Base-by-base conservation (phyloP, 2,888 invertebrate genomes). In the Dynastes hyllus region DNA sequence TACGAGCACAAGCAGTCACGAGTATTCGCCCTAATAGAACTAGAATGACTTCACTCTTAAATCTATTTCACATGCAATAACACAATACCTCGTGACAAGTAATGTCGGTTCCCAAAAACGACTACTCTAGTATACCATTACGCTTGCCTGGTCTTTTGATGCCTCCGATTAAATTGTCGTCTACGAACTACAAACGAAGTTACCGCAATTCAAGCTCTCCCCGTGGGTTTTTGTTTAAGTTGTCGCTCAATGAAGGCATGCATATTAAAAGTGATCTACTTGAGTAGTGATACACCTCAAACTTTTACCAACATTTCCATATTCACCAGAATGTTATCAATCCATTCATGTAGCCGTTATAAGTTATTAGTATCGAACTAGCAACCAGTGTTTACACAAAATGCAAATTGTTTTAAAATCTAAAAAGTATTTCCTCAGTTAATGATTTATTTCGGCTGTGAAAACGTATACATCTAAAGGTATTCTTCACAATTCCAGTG, bases 71-170 rank as follows among this genome's bases (percentile, higher is more conserved):
- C 66, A 22, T 67, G 66, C 16, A 22, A 45, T 67, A 67, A 67
- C 45, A 67, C 66, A 67, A 45, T 22, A 67, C 22, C 16, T 22
- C 66, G 22, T 16, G 66, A 45, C 45, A 67, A 67, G 16, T 67
- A 67, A 67, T 45, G 66, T 5, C 40, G 40, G 45, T 67, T 67
- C 45, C 40, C 40, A 67, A 67, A 67, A 67, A 67, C 66, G 66
- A 5, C 9, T 58, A 9, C 55, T 58, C 22, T 22, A 58, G n/a
- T 27, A 37, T 37, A 58, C 22, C 5, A 16, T 16, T 22, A 27
- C 3, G 55, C 1, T 58, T 16, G 6, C 55, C 9, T 4, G 2
- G 53, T 66, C 66, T 37, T 37, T 37, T 66, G 37, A 37, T 66
- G 66, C 40, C 40, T 37, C 66, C 66, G 40, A 45, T 67, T 67